Evolutionary conservation across 2,888 invertebrate genomes (phyloP).

Genomic region (Brenthis daphne): DNA sequence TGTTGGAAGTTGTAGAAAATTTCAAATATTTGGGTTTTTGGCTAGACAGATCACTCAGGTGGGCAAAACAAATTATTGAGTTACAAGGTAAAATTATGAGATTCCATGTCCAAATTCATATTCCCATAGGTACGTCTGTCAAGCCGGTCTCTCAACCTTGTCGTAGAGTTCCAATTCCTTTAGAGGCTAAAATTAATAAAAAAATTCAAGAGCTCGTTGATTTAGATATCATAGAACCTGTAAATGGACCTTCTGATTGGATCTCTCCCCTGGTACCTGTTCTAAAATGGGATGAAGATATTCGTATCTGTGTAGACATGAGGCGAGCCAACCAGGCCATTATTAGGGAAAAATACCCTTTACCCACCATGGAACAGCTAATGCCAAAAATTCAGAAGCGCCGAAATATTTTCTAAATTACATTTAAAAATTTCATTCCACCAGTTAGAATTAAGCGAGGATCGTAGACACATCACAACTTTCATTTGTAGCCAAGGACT

Average conservation of each 20-base stretch:
- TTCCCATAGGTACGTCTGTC: slow-evolving; percentile 36
- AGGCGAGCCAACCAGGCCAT: slow-evolving; percentile 35
- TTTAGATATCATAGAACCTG: slow-evolving; percentile 38
- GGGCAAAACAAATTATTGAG: no score
- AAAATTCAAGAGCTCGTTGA: slow-evolving; percentile 32
- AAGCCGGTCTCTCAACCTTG: slow-evolving; percentile 40
- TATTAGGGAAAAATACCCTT: slow-evolving; percentile 26
- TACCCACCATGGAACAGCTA: slow-evolving; percentile 46
- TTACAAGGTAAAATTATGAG: no score
- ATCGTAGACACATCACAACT: slow-evolving; percentile 43
- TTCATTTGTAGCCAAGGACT: slow-evolving; percentile 41
- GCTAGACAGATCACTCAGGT: no score
- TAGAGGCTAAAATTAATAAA: slow-evolving; percentile 31
- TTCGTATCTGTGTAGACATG: slow-evolving; percentile 31
- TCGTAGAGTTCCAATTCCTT: slow-evolving; percentile 36
- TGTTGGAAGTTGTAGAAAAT: no score
- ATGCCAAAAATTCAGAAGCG: slow-evolving; percentile 43
- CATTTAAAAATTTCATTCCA: slow-evolving; percentile 46
- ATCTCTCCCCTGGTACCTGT: slow-evolving; percentile 43
- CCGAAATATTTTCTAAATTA: slow-evolving; percentile 40
- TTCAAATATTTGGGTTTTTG: no score
- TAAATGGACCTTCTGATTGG: slow-evolving; percentile 36
- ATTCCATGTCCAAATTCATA: slow-evolving; percentile 38
- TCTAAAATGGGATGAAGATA: slow-evolving; percentile 37
- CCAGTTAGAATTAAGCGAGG: slow-evolving; percentile 40